Base-by-base conservation (phyloP, 2,797 vertebrate genomes). In the Esox masquinongy region DNA sequence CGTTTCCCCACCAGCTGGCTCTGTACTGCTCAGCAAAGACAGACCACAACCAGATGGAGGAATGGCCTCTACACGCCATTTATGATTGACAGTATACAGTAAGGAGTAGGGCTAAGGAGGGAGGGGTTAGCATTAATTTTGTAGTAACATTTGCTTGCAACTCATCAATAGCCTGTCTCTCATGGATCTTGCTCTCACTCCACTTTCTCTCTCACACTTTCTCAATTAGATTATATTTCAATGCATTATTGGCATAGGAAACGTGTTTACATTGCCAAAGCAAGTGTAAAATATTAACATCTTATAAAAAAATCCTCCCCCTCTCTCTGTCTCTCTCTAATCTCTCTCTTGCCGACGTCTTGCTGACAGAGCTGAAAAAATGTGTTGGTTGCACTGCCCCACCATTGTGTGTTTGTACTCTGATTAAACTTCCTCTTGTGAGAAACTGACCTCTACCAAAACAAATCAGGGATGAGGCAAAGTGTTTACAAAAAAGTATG, bases 1-100 rank as follows among this genome's bases (percentile, higher is more conserved):
- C 56, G 75, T 83, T 83, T 82, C 82, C 85, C 69, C 24, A 87
- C 86, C 91, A 90, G 89, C 89, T 92, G 89, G 89, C 82, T 74
- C 64, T 79, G 43, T 2, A 67, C 78, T 69, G 80, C 77, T 68
- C 73, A 61, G 78, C 81, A 56, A 78, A 87, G 80, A 88, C 47
- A 66, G 72, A 31, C 31, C 47, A 50, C 49, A 34, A 22, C 56
- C 51, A 78, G 53, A 61, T 68, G 72, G 63, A 19, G 66, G 51
- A 49, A 70, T 19, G 19, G 56, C 53, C 36, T 66, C 67, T 43
- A 68, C 72, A 19, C 47, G 39, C 56, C 77, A 72, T 76, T 34
- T 68, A 15, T 78, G 66, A 63, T 31, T 70, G 64, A 68, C 51
- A n/a, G n/a, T 77, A 51, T 59, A 14, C 3, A 47, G 12, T 47